phyloP scores from a whole-genome alignment of 2,797 vertebrate genomes.

The Odontamblyopus lacepedii region DNA sequence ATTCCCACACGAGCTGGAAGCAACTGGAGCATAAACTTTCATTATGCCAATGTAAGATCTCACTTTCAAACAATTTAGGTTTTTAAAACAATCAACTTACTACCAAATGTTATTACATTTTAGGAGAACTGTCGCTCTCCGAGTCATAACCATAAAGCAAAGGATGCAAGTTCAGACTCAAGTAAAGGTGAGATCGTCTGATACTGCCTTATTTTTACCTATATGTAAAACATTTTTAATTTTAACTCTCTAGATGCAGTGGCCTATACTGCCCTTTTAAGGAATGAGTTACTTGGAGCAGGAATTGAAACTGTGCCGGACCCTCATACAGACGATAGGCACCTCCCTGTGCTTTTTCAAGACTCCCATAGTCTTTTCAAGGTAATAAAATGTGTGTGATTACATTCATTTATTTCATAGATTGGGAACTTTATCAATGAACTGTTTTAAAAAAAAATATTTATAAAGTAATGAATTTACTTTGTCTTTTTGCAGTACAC shows the following conservation, averaged over 20 bases:
- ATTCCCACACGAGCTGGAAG: slow-evolving; percentile 83
- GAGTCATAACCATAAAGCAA: slow-evolving; percentile 79
- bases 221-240: neutral
- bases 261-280: slow-evolving; percentile 81
- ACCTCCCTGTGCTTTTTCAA: slow-evolving; percentile 69
- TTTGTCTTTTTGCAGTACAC: slow-evolving; percentile 73
- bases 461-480: neutral
- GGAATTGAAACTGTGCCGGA: slow-evolving; percentile 80
- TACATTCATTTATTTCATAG: neutral
- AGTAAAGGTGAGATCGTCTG: slow-evolving; percentile 74
- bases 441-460: neutral
- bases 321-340: slow-evolving; percentile 77
- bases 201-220: neutral
- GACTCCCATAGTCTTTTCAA: slow-evolving; percentile 80
- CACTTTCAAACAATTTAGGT: neutral
- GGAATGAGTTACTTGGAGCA: slow-evolving; percentile 82
- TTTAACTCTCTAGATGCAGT: slow-evolving; percentile 68
- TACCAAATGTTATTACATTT: slow-evolving; percentile 1
- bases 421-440: neutral
- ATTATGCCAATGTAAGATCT: slow-evolving; percentile 79
- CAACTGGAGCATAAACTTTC: slow-evolving; percentile 87
- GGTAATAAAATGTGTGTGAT: slow-evolving; percentile 52
- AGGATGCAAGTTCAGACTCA: slow-evolving; percentile 78
- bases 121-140: slow-evolving; percentile 84
- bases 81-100: no score